Conservation (phyloP, 2,113 vertebrate genomes). For the Dryoscopus gambensis region DNA sequence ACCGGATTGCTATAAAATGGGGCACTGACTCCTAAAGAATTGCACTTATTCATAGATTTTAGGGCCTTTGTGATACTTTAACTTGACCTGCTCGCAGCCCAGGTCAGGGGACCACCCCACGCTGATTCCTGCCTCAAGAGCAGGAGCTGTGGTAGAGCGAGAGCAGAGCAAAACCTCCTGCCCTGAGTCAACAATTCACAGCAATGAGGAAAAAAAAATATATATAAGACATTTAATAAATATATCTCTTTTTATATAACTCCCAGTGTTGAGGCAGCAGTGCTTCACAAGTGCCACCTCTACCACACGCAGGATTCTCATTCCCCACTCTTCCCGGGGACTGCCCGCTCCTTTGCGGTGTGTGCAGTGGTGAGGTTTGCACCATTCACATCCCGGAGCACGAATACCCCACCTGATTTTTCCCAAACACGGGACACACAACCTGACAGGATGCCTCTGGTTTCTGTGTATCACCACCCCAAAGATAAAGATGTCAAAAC, state of each 20-base stretch:
- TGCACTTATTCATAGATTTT: slow-evolving; percentile 48
- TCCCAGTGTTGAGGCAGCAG: not conserved
- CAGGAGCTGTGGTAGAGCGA: not conserved
- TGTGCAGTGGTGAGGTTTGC: not conserved
- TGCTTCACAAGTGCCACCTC: not conserved
- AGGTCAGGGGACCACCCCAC: slow-evolving; percentile 34
- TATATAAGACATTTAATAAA: not conserved
- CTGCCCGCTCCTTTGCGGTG: not conserved
- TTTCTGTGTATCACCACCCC: not conserved
- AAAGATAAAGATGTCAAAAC: not conserved
- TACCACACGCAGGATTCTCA: not conserved
- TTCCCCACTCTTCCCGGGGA: not conserved
- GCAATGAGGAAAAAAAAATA: too few relatives aligned
- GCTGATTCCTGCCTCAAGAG: not conserved
- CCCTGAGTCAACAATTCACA: not conserved
- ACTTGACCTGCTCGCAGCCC: slow-evolving; percentile 13
- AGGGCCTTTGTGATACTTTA: slow-evolving; percentile 39
- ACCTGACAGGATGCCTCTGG: not conserved
- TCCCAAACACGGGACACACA: not conserved
- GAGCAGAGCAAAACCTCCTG: not conserved
- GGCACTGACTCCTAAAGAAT: slow-evolving; percentile 46
- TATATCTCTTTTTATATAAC: fast-evolving
- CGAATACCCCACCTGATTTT: not conserved
- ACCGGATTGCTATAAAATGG: slow-evolving; percentile 28
- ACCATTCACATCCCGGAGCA: not conserved